Conservation (phyloP, 2,888 invertebrate species). For the Heliothis peltigera region DNA sequence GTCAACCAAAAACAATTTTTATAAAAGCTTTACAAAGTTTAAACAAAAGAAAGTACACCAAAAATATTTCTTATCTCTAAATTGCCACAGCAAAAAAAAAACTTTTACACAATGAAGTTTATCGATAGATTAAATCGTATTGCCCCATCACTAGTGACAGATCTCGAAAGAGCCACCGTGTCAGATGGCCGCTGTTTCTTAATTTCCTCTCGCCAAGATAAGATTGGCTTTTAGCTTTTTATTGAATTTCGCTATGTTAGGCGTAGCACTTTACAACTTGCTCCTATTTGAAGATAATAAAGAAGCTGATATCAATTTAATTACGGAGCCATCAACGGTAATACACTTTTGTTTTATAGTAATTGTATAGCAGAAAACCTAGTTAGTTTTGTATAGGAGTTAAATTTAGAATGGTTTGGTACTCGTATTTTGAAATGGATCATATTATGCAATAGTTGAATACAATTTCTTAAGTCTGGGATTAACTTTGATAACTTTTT, state of each 20-base stretch:
- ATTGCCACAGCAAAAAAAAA: too few relatives aligned
- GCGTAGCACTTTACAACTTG: conserved; percentile 83
- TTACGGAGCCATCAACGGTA: conserved; percentile 45
- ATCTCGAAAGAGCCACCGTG: conserved; percentile 87
- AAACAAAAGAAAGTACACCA: too few relatives aligned
- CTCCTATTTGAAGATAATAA: conserved; percentile 63
- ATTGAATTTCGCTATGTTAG: conserved; percentile 88
- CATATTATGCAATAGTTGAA: too few relatives aligned
- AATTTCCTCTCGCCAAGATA: conserved; percentile 89
- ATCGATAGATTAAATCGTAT: conserved; percentile 41
- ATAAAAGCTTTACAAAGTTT: too few relatives aligned
- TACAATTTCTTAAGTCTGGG: too few relatives aligned
- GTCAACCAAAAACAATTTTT: too few relatives aligned
- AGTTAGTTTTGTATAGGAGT: conserved; percentile 1
- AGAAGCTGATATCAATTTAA: conserved; percentile 61
- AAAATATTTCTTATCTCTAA: too few relatives aligned
- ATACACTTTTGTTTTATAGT: conserved; percentile 46
- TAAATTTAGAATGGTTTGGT: neutral
- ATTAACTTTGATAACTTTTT: too few relatives aligned
- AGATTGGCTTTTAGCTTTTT: conserved; percentile 90
- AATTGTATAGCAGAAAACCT: conserved; percentile 15
- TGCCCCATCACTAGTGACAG: conserved; percentile 77
- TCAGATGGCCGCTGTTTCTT: conserved; percentile 90
- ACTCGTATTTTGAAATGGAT: too few relatives aligned
- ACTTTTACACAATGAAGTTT: conserved; percentile 2